phyloP scores from a whole-genome alignment of 2,888 invertebrate genomes.

The Lithosia quadra region DNA sequence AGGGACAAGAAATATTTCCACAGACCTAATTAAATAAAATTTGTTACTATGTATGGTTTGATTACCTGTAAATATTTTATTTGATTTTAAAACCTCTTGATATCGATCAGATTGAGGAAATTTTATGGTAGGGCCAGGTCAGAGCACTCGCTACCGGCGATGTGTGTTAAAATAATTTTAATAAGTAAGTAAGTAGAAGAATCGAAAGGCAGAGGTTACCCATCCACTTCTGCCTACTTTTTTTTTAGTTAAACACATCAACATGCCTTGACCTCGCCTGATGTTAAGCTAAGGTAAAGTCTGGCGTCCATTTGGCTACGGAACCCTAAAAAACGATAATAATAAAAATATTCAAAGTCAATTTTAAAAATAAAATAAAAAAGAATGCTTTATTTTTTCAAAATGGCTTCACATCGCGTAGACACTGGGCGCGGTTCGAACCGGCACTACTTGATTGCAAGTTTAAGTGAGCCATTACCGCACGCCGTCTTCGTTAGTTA shows the following conservation, averaged over 20 bases:
- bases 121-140: background rate
- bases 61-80: background rate
- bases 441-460: background rate
- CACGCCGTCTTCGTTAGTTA: slow-evolving; percentile 1
- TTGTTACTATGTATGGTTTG: background rate
- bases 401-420: background rate
- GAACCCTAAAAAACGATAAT: too few relatives aligned
- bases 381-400: background rate
- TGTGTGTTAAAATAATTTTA: too few relatives aligned
- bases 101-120: background rate
- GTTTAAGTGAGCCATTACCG: background rate
- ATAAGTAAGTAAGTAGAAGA: too few relatives aligned
- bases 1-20: background rate
- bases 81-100: background rate
- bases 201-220: too few relatives aligned
- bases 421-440: background rate
- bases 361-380: background rate
- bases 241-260: too few relatives aligned
- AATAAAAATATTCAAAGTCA: too few relatives aligned
- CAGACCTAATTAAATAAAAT: background rate
- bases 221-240: too few relatives aligned
- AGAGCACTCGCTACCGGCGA: too few relatives aligned
- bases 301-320: too few relatives aligned
- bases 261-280: too few relatives aligned
- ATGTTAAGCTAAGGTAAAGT: too few relatives aligned